phyloP scores from a whole-genome alignment of 2,888 invertebrate genomes.

The Acanthopleura granulata region DNA sequence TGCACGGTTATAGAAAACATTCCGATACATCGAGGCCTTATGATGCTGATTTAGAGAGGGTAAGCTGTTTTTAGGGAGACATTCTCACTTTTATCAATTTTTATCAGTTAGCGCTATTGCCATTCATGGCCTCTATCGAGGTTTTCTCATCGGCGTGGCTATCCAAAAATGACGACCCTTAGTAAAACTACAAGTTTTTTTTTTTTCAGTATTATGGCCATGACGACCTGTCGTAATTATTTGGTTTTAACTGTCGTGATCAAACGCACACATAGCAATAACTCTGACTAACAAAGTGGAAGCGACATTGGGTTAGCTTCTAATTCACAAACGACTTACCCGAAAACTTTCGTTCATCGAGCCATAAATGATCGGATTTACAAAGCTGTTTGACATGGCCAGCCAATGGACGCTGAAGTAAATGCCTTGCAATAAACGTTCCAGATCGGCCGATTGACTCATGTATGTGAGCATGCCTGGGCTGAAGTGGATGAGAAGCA shows the following conservation, averaged over 20 bases:
- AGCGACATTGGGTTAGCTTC: not conserved
- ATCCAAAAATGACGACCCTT: not conserved
- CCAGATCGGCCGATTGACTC: constrained; percentile 23
- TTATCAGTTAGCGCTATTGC: no score
- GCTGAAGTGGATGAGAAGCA: constrained; percentile 56
- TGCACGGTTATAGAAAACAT: no score
- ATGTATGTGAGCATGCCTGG: constrained; percentile 36
- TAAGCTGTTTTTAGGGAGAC: no score
- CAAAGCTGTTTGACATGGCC: constrained; percentile 68
- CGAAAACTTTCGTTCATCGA: constrained; percentile 68
- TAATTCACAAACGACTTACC: constrained; percentile 44
- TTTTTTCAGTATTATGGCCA: no score
- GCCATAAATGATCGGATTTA: constrained; percentile 67
- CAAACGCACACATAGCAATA: not conserved
- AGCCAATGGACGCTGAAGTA: constrained; percentile 64
- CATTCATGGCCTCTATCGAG: no score
- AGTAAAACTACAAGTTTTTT: no score
- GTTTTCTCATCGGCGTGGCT: no score
- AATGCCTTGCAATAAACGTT: constrained; percentile 41
- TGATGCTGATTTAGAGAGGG: no score
- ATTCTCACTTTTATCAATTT: no score
- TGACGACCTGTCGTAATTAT: no score
- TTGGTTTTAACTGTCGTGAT: not conserved
- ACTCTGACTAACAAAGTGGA: no score
- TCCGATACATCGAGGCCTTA: no score